Evolutionary conservation across 2,888 invertebrate genomes (phyloP), one percentile per base, ranked within the genome.

Genomic region (Drosophila paranaensis): DNA sequence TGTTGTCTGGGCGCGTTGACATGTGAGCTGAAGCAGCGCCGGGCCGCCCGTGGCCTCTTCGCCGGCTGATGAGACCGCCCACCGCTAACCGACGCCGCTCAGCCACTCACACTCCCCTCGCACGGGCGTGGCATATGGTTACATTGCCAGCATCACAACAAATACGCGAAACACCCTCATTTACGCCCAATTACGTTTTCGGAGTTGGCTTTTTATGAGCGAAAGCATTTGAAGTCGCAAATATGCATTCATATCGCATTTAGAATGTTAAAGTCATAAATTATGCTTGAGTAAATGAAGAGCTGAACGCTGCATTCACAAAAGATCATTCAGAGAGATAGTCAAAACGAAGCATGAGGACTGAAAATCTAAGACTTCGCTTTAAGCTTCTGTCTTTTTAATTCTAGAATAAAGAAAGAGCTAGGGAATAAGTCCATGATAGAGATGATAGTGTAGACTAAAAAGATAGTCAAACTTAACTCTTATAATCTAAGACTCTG

Each of bases 121-220:
- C 33, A 16, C 56, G 71, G 75, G 69, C 54, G 74, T 77, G 85
- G 89, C 85, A 88, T 85, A 85, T 85, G 85, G 86, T 82, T 72
- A 60, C 71, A 70, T 71, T 66, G 72, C 50, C 43, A 54, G 50
- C 65, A 53, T 55, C 60, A 55, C 27, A 80, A 66, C 62, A 73
- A 66, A 74, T 74, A 67, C 82, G 81, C 67, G 60, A 90, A 90
- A 90, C 91, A 88, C 90, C 89, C 91, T 90, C 81, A 81, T 79
- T 87, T 85, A 88, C 90, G 89, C 91, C 88, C 91, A 91, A 91
- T 91, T 91, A 88, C 81, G 82, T 88, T 75, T 67, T 71, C 66
- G 74, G 74, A 89, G 81, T 88, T 79, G 76, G 65, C 75, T 81
- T 82, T 82, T 76, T 74, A 81, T 66, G 66, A 55, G 60, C 71